A percentile compares a stretch with the other conserved stretches of the same genome.
Conservation (phyloP, 2,888 invertebrate species). For the Osedax fenrisi region DNA sequence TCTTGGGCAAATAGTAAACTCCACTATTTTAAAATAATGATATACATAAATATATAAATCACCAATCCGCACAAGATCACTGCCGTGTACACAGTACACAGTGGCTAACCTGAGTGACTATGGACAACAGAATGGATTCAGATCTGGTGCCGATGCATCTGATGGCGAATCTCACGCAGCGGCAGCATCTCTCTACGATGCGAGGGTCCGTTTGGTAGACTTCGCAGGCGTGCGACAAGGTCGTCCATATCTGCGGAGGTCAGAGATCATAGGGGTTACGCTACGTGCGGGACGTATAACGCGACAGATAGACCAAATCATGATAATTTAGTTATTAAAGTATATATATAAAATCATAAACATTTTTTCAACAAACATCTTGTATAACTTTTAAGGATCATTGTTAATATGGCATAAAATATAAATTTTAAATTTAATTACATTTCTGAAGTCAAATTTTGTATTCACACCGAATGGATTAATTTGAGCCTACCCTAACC, state of each 20-base stretch:
- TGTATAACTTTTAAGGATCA: too few species aligned
- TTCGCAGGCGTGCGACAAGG: constrained; percentile 65
- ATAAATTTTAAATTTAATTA: too few species aligned
- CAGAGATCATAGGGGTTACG: not conserved
- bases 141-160: constrained; percentile 72
- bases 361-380: too few species aligned
- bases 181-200: constrained; percentile 80
- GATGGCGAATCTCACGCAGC: constrained; percentile 75
- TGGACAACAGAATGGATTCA: constrained; percentile 64
- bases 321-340: not conserved
- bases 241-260: constrained; percentile 67
- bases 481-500: too few species aligned
- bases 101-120: constrained; percentile 64
- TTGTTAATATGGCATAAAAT: too few species aligned
- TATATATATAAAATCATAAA: not conserved
- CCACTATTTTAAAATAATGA: too few species aligned
- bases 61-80: too few species aligned
- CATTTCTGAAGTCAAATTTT: too few species aligned
- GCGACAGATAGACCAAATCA: not conserved
- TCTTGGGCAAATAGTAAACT: too few species aligned
- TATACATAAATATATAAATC: too few species aligned
- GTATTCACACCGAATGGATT: too few species aligned
- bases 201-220: constrained; percentile 70
- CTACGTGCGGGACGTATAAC: not conserved
- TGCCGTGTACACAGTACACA: not conserved